These are phyloP conservation scores for Pararge aegeria DNA, from an alignment of 1,140 invertebrate species.

Conservation along the genomic window DNA sequence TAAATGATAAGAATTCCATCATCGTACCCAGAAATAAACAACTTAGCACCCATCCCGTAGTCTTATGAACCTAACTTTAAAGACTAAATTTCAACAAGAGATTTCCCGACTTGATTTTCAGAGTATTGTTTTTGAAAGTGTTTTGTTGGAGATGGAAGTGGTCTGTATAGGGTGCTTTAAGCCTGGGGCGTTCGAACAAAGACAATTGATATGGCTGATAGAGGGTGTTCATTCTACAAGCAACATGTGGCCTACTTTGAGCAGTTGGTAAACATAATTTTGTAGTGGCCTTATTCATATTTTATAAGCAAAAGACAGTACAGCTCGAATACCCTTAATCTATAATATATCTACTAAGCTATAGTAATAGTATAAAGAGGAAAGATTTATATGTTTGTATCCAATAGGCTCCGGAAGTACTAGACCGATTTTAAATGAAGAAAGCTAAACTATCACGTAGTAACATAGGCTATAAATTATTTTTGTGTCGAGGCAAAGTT, in stretches of 20 bases:
- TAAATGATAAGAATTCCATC: conserved; percentile 15
- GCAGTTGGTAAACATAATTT: conserved; percentile 13
- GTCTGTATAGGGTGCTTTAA: conserved; percentile 35
- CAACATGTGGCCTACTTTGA: conserved; percentile 52
- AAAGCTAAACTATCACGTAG: too few relatives aligned
- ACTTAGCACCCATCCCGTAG: not conserved
- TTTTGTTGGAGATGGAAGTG: conserved; percentile 43
- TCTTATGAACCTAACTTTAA: conserved; percentile 1
- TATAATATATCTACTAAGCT: too few relatives aligned
- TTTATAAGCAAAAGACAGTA: not conserved
- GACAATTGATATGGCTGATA: conserved; percentile 55
- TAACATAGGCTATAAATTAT: too few relatives aligned
- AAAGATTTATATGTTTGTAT: too few relatives aligned
- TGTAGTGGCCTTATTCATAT: conserved; percentile 4
- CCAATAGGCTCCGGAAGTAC: too few relatives aligned
- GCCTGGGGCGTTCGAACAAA: conserved; percentile 44
- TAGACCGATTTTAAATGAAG: too few relatives aligned
- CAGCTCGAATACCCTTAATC: too few relatives aligned
- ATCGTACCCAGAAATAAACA: conserved; percentile 5
- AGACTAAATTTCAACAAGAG: conserved; percentile 14
- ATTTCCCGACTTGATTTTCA: conserved; percentile 22
- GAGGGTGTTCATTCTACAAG: conserved; percentile 37
- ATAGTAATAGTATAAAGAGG: too few relatives aligned
- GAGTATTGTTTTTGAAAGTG: conserved; percentile 30
- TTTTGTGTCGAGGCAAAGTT: too few relatives aligned